A percentile compares a stretch with the other conserved stretches of the same genome.
phyloP scores from a whole-genome alignment of 2,888 invertebrate species.

The Emmelina monodactyla region DNA sequence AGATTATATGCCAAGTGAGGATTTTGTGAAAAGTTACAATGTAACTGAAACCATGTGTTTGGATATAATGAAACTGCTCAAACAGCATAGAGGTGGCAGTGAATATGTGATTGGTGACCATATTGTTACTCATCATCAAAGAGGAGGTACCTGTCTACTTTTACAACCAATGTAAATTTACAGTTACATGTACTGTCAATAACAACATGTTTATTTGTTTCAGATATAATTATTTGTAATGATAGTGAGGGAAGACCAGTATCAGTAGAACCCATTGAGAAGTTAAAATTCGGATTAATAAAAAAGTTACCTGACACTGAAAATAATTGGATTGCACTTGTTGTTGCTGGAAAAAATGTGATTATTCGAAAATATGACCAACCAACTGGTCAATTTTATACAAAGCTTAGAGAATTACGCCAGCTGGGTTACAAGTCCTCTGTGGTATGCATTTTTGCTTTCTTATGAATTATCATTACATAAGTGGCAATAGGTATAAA shows the following conservation, averaged over 20 bases:
- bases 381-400: slow-evolving; percentile 64
- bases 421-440: slow-evolving; percentile 66
- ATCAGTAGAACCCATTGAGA: slow-evolving; percentile 49
- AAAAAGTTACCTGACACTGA: slow-evolving; percentile 28
- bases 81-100: slow-evolving; percentile 51
- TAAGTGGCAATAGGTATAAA: too few relatives aligned
- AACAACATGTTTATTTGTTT: slow-evolving; percentile 18
- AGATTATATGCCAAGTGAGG: slow-evolving; percentile 63
- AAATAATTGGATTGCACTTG: slow-evolving; percentile 63
- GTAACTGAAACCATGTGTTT: slow-evolving; percentile 65
- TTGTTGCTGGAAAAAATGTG: slow-evolving; percentile 70
- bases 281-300: slow-evolving; percentile 53
- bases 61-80: slow-evolving; percentile 59
- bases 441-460: slow-evolving; percentile 52
- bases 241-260: slow-evolving; percentile 55
- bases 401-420: slow-evolving; percentile 71
- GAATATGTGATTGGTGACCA: slow-evolving; percentile 60
- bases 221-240: slow-evolving; percentile 69
- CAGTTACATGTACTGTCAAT: not conserved
- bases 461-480: too few relatives aligned
- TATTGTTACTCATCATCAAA: slow-evolving; percentile 73
- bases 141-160: slow-evolving; percentile 50
- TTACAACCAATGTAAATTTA: not conserved
- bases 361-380: slow-evolving; percentile 53
- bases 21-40: slow-evolving; percentile 57